phyloP scores from a whole-genome alignment of 2,113 vertebrate genomes.

The Spermophilus dauricus region DNA sequence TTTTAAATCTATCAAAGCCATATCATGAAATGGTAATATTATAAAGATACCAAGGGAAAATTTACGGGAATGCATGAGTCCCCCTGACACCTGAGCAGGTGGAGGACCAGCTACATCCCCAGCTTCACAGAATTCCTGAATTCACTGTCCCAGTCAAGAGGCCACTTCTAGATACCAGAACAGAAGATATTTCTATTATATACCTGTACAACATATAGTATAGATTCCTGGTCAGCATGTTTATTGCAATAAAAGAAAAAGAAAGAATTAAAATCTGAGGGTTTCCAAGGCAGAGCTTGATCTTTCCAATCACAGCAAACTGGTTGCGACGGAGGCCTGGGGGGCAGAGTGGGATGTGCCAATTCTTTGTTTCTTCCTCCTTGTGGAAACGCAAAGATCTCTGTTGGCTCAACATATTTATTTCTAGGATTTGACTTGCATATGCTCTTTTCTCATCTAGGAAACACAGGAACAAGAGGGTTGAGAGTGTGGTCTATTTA shows the following conservation, averaged over 20 bases:
- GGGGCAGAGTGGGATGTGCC: too few species aligned
- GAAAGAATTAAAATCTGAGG: neutral
- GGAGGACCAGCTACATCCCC: neutral
- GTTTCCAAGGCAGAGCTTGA: neutral
- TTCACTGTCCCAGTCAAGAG: accelerated
- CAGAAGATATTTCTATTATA: neutral
- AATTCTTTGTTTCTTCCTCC: neutral
- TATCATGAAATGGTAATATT: neutral
- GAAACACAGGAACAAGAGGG: neutral
- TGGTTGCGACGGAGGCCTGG: too few species aligned
- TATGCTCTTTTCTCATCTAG: neutral
- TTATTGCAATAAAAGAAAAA: neutral
- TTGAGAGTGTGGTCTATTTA: neutral
- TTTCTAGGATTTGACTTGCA: neutral
- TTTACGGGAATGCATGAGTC: accelerated
- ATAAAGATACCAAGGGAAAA: neutral
- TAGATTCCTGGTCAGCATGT: neutral
- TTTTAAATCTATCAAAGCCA: neutral
- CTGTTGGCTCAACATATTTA: neutral
- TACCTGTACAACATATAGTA: neutral
- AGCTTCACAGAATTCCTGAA: accelerated
- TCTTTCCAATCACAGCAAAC: neutral
- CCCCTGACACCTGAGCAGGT: neutral
- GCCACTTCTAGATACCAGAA: too few species aligned
- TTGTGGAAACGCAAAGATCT: neutral